Evolutionary conservation across 2,888 invertebrate genomes (phyloP), one percentile per base, ranked within the genome.

Genomic region (Alloscopus bannaensis): DNA sequence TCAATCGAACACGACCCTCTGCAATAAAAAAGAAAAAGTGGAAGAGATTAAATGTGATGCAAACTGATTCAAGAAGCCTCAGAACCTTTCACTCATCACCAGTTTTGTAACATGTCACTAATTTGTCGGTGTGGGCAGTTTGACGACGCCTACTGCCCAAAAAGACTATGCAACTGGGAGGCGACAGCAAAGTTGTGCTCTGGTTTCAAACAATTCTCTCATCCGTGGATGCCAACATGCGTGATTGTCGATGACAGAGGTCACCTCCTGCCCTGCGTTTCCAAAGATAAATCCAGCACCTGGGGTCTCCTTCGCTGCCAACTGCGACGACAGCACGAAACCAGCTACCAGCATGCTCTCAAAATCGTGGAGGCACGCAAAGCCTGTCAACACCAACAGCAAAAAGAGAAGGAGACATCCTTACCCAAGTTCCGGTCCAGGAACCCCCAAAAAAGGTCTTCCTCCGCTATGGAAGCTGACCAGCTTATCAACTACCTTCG

Each of bases 121-220:
- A n/a, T n/a, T n/a, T n/a, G n/a, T n/a, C n/a, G n/a, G n/a, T n/a
- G n/a, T n/a, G n/a, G n/a, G n/a, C 65, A 84, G 82, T 85, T 68
- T 69, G 83, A 84, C 36, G 84, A 83, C 31, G 60, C 84, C 4
- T 85, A 81, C 62, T 57, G 36, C 18, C 81, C 85, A 3, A 81
- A 69, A 52, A 31, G 79, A 45, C 69, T 85, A 0, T 59, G 82
- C 31, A 85, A 85, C 36, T 85, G 85, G 85, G 80, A 79, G 45
- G 42, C 77, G 1, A 50, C 65, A 36, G 52, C 55, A 22, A 70
- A 77, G 40, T 42, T 62, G 36, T 40, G 20, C 16, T 31, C 31
- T 29, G 26, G 3, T 42, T 18, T 13, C n/a, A 24, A 6, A 28
- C 45, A 65, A 29, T 24, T 22, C 4, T 66, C 26, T 52, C 36